Percentiles rank a stretch among this genome's conserved stretches.
These are phyloP conservation scores for Chloroclystis v-ata DNA, from an alignment of 2,888 invertebrate species.

Conservation along the genomic window DNA sequence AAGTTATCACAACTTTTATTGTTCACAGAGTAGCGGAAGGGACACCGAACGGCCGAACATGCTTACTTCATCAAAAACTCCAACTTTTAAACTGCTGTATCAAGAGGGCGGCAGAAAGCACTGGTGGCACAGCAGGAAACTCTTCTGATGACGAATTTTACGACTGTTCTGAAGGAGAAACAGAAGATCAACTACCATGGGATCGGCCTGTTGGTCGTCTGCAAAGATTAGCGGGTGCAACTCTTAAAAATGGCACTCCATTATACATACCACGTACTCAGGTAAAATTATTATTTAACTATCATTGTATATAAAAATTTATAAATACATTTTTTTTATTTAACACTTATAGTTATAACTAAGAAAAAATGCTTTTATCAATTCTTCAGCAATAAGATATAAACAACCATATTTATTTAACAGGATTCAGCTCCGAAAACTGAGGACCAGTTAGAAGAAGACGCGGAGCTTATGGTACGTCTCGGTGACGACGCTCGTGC, in stretches of 20 bases:
- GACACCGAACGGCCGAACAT: constrained; percentile 91
- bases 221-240: constrained; percentile 55
- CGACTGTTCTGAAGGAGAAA: constrained; percentile 82
- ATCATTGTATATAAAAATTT: too few relatives aligned
- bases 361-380: too few relatives aligned
- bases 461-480: constrained; percentile 92
- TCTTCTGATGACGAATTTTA: constrained; percentile 85
- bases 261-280: constrained; percentile 67
- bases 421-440: constrained; percentile 97
- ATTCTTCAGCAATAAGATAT: background rate
- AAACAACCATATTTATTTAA: background rate
- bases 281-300: constrained; percentile 34
- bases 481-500: constrained; percentile 91
- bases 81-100: constrained; percentile 91
- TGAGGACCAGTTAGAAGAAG: constrained; percentile 96
- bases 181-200: constrained; percentile 67
- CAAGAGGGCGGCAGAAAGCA: constrained; percentile 75
- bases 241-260: constrained; percentile 61
- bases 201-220: constrained; percentile 62
- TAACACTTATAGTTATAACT: too few relatives aligned
- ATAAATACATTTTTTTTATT: background rate
- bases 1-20: constrained; percentile 25
- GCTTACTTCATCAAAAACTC: constrained; percentile 95
- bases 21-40: constrained; percentile 85
- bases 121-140: constrained; percentile 48